A percentile compares a stretch with the other conserved stretches of the same genome.
phyloP scores from a whole-genome alignment of 2,113 vertebrate species.

The Pitta sordida region DNA sequence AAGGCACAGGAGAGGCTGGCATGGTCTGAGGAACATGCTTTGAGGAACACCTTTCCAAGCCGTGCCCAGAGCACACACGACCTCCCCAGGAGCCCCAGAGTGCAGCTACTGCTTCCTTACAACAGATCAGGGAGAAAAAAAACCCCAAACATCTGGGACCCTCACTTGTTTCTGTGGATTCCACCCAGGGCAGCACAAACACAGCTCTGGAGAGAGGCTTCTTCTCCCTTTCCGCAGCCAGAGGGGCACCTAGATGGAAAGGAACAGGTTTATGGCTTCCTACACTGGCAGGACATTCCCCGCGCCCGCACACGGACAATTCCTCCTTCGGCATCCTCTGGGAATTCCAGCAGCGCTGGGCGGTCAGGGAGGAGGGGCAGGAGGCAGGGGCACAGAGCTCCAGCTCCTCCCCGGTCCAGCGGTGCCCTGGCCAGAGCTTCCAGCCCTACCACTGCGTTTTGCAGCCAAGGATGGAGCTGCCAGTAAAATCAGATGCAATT shows the following conservation, averaged over 20 bases:
- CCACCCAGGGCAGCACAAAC: slow-evolving; percentile 51
- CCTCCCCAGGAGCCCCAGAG: neutral
- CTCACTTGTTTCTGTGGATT: slow-evolving; percentile 31
- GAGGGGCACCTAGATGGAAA: slow-evolving; percentile 30
- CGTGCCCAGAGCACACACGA: neutral
- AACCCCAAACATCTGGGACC: neutral
- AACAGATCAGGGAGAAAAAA: neutral
- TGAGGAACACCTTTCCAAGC: neutral
- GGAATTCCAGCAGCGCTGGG: neutral
- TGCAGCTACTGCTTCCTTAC: neutral
- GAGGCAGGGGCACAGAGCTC: neutral
- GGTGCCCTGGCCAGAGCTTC: neutral
- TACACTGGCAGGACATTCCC: neutral
- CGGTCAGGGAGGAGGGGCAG: neutral
- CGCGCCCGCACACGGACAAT: neutral
- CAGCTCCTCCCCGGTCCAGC: neutral
- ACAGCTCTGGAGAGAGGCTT: slow-evolving; percentile 40
- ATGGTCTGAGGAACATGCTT: neutral
- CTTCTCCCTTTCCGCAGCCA: slow-evolving; percentile 50
- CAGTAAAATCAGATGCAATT: neutral
- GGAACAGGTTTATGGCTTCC: slow-evolving; percentile 35
- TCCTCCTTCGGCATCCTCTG: neutral
- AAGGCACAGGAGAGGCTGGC: neutral
- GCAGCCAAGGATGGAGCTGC: neutral
- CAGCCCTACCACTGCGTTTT: neutral